phyloP scores from a whole-genome alignment of 2,888 invertebrate genomes.

The Mycalesis mineus region DNA sequence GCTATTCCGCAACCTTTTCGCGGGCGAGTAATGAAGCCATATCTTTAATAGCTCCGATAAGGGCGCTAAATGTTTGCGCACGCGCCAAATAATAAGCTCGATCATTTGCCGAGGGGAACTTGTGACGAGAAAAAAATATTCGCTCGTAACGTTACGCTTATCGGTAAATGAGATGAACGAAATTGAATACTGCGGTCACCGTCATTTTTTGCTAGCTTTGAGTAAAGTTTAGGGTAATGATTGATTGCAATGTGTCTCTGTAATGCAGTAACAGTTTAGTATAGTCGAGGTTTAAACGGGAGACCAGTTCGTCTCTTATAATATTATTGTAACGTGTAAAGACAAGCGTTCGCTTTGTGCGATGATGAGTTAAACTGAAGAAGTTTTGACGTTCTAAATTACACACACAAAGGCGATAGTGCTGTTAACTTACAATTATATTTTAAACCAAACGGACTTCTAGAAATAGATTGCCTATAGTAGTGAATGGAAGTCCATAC shows the following conservation, averaged over 20 bases:
- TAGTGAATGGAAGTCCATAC: too few relatives aligned
- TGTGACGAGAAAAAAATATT: constrained; percentile 60
- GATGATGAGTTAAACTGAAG: too few relatives aligned
- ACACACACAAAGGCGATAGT: too few relatives aligned
- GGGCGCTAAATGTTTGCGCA: constrained; percentile 75
- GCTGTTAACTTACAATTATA: too few relatives aligned
- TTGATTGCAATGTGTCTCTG: neutral
- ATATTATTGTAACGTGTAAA: too few relatives aligned
- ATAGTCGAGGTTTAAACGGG: too few relatives aligned
- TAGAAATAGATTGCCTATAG: too few relatives aligned
- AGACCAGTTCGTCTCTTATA: too few relatives aligned
- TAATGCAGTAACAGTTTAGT: too few relatives aligned
- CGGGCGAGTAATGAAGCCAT: constrained; percentile 71
- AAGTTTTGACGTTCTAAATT: too few relatives aligned
- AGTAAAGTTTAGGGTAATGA: constrained; percentile 3
- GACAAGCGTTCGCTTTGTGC: too few relatives aligned
- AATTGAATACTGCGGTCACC: constrained; percentile 52
- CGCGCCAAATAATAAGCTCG: constrained; percentile 77
- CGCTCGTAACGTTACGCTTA: constrained; percentile 48
- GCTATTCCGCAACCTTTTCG: constrained; percentile 44
- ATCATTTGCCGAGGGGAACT: constrained; percentile 68
- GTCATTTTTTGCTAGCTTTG: constrained; percentile 29
- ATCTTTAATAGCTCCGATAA: constrained; percentile 76
- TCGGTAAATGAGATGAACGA: constrained; percentile 56
- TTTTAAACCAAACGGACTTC: too few relatives aligned